Percentiles rank a stretch among this genome's conserved stretches.
These are phyloP conservation scores for Trachelus stipa DNA, from an alignment of 2,888 invertebrate genomes.

Conservation along the genomic window DNA sequence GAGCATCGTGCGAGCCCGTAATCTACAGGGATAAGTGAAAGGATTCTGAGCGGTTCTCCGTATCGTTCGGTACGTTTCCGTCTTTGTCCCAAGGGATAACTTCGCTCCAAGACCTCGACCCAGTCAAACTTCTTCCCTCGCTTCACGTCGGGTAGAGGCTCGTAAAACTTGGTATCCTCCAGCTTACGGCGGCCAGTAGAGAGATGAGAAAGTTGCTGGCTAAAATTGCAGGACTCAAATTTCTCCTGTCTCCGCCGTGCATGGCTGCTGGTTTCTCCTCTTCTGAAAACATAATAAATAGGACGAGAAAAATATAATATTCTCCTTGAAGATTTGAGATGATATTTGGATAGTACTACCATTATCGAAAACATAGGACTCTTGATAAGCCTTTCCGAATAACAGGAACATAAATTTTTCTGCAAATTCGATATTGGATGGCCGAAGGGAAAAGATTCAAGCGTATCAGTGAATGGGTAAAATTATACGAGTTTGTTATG, in stretches of 20 bases:
- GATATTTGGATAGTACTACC: neutral
- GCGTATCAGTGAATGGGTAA: neutral
- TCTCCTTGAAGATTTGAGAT: neutral
- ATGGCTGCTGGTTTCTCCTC: constrained; percentile 63
- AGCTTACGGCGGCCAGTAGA: constrained; percentile 60
- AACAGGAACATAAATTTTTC: neutral
- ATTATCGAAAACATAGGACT: neutral
- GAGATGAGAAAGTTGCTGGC: constrained; percentile 63
- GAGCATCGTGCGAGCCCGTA: constrained; percentile 1
- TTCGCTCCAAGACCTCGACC: constrained; percentile 11
- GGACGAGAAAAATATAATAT: neutral
- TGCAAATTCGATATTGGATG: too few relatives aligned
- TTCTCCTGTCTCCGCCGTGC: constrained; percentile 64
- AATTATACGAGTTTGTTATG: too few relatives aligned
- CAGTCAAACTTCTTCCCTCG: constrained; percentile 11
- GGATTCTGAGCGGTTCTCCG: neutral
- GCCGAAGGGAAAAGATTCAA: neutral
- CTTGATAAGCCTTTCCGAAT: neutral
- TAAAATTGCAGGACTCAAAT: constrained; percentile 60
- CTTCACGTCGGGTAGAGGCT: constrained; percentile 64
- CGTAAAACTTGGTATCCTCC: constrained; percentile 65
- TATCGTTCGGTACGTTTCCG: neutral
- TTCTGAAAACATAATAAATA: constrained; percentile 45
- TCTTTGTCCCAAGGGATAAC: neutral
- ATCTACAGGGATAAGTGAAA: neutral